phyloP scores from a whole-genome alignment of 2,113 vertebrate genomes.

The Candoia aspera region DNA sequence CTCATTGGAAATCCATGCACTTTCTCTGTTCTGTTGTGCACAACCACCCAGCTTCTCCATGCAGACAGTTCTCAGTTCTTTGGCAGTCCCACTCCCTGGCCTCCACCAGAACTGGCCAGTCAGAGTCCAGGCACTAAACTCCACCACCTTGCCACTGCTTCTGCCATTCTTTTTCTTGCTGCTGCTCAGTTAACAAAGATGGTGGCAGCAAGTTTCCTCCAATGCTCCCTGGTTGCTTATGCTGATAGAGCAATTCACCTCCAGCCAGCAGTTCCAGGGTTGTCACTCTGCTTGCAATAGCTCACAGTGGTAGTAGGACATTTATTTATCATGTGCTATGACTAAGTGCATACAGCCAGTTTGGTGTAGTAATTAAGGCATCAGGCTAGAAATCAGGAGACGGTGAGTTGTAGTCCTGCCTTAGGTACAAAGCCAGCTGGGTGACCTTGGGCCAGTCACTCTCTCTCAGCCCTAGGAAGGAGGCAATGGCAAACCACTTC shows the following conservation, averaged over 20 bases:
- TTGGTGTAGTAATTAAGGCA: background rate
- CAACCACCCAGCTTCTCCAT: too few species aligned
- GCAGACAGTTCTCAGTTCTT: too few species aligned
- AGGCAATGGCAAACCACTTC: too few species aligned
- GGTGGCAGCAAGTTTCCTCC: background rate
- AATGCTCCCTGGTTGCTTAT: background rate
- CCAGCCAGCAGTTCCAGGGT: background rate
- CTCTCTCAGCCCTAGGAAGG: too few species aligned
- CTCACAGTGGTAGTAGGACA: background rate
- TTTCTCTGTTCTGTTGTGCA: too few species aligned
- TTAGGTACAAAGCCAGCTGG: too few species aligned
- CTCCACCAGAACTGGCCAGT: background rate
- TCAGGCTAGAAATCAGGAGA: too few species aligned
- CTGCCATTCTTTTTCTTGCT: background rate
- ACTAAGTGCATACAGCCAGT: background rate
- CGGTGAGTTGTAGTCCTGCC: too few species aligned
- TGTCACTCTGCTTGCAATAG: background rate
- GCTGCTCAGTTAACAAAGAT: background rate
- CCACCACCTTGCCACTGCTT: background rate
- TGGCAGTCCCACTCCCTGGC: too few species aligned
- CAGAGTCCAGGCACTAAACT: background rate
- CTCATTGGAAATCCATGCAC: too few species aligned
- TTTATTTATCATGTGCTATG: background rate
- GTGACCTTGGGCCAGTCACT: too few species aligned
- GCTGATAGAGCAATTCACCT: background rate